Evolutionary conservation across 1,140 invertebrate genomes (phyloP).

Genomic region (Bombus vancouverensis): DNA sequence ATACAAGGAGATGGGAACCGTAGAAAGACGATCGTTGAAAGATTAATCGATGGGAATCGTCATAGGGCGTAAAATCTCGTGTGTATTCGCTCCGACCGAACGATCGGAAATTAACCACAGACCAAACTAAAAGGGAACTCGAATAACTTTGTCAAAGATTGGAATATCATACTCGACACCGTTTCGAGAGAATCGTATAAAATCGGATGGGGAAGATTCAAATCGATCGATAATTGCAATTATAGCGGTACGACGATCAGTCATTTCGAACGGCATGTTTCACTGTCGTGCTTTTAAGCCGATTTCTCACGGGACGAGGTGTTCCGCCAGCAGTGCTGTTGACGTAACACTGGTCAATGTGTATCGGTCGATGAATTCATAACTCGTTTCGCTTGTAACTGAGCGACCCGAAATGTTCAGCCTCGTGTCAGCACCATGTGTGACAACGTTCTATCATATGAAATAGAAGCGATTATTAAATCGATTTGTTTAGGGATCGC

Average conservation of each 20-base stretch:
- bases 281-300: constrained; percentile 33
- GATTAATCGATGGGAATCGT: too few species aligned
- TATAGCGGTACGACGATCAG: background rate
- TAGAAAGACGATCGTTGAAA: too few species aligned
- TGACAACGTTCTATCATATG: constrained; percentile 43
- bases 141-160: background rate
- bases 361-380: constrained; percentile 36
- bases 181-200: background rate
- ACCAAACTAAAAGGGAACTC: too few species aligned
- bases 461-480: constrained; percentile 33
- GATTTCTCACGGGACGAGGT: constrained; percentile 42
- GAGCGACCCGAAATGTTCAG: constrained; percentile 1
- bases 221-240: constrained; percentile 20
- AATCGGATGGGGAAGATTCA: background rate
- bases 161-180: too few species aligned
- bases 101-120: too few species aligned
- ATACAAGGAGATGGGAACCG: too few species aligned
- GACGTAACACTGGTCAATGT: constrained; percentile 34
- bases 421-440: constrained; percentile 28
- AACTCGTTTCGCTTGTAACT: constrained; percentile 25
- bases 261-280: background rate
- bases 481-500: constrained; percentile 25
- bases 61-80: too few species aligned
- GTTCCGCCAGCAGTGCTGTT: constrained; percentile 12
- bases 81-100: background rate